These are phyloP conservation scores for Reinhardtius hippoglossoides DNA, from an alignment of 2,113 vertebrate species.

Conservation along the genomic window DNA sequence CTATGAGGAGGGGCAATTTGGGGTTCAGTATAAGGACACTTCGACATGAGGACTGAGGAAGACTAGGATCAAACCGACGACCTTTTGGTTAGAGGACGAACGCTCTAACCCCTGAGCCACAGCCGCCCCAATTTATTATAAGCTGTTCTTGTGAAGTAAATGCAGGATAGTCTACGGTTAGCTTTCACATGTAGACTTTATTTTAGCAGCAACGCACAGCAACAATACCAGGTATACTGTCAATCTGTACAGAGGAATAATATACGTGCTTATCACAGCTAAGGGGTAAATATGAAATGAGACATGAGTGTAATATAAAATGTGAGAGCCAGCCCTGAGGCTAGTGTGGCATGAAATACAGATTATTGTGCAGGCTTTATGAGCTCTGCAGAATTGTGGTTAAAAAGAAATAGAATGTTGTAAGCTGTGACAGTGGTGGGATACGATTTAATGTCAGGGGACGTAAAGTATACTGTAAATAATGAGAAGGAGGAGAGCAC, in stretches of 20 bases:
- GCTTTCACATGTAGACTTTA: too few species aligned
- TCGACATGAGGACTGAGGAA: too few species aligned
- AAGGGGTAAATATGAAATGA: background rate
- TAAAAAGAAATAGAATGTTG: background rate
- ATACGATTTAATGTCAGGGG: background rate
- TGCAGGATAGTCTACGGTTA: background rate
- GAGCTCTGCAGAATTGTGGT: background rate
- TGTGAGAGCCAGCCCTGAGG: background rate
- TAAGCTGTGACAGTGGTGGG: background rate
- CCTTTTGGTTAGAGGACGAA: too few species aligned
- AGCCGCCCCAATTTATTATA: too few species aligned
- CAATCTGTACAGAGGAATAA: background rate
- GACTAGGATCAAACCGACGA: too few species aligned
- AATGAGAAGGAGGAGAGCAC: background rate
- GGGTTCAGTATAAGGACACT: too few species aligned
- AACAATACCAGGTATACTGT: background rate
- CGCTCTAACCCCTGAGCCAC: too few species aligned
- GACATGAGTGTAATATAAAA: conserved; percentile 5
- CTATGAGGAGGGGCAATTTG: too few species aligned
- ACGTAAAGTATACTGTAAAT: background rate
- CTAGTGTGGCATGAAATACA: background rate
- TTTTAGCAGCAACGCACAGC: background rate
- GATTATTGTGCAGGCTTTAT: background rate
- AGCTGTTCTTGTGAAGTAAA: too few species aligned
- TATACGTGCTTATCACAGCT: background rate